phyloP scores from a whole-genome alignment of 2,888 invertebrate genomes.

The Cheilosia variabilis region DNA sequence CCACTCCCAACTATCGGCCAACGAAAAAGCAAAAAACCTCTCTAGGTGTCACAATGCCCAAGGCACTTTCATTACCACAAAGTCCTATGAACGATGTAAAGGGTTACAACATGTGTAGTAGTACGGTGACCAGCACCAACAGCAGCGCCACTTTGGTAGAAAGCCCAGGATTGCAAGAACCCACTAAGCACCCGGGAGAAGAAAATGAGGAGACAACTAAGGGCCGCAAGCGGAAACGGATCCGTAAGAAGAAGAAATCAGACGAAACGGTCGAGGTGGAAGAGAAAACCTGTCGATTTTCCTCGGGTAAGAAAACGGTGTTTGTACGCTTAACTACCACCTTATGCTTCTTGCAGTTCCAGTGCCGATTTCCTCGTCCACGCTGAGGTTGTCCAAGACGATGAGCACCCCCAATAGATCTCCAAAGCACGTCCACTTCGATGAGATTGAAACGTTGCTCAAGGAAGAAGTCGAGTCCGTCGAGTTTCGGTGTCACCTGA shows the following conservation, averaged over 20 bases:
- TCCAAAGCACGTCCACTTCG: constrained; percentile 37
- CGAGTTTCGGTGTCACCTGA: constrained; percentile 15
- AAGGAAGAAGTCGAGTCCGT: not conserved
- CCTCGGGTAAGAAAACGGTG: constrained; percentile 32
- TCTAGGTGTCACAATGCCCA: not conserved
- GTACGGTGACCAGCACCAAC: constrained; percentile 15
- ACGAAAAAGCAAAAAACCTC: constrained; percentile 14
- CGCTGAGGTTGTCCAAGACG: constrained; percentile 25
- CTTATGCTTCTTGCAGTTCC: constrained; percentile 36
- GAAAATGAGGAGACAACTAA: constrained; percentile 34
- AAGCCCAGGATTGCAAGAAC: not conserved
- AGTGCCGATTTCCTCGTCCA: constrained; percentile 61
- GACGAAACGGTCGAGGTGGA: not conserved
- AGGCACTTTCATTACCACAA: not conserved
- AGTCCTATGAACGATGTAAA: not conserved
- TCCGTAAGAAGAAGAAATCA: constrained; percentile 20
- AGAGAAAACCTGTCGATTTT: constrained; percentile 25
- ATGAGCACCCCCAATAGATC: constrained; percentile 38
- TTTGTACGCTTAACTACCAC: not conserved
- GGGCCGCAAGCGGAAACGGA: constrained; percentile 37
- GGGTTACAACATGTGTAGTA: not conserved
- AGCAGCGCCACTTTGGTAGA: not conserved
- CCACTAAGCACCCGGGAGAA: not conserved
- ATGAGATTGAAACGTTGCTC: not conserved
- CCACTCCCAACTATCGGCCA: constrained; percentile 39